Evolutionary conservation across 2,888 invertebrate species (phyloP), one percentile per base, ranked within the genome.

Genomic region (Synanthedon vespiformis): DNA sequence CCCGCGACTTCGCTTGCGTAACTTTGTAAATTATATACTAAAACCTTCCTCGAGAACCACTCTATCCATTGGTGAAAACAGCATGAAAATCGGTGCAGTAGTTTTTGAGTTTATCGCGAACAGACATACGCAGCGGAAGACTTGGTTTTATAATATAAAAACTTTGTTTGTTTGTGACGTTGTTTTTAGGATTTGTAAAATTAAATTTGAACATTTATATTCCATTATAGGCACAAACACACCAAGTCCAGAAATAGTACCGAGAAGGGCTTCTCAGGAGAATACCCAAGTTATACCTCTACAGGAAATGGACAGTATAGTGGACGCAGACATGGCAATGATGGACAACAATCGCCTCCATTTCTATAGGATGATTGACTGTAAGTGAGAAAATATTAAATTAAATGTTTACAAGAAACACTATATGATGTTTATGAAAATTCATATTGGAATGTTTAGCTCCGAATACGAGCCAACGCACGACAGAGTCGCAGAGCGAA

Each of bases 241-340:
- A 13, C 14, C 44, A n/a, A 44, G 6, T 8, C 27, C 49, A 13
- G 2, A 5, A 4, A 12, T 52, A 53, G 49, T 51, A 49, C 55
- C 27, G 47, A 56, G 59, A 18, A 66, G 67, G 54, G 57, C 55
- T 40, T 56, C 59, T 4, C 56, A 66, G 55, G 69, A 67, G 34
- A 68, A 56, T 48, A 57, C 72, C 34, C 63, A 72, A 44, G 74
- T 78, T 55, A 80, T 84, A 56, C 84, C 85, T 0, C 65, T 87
- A 44, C 84, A 83, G 60, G 86, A 87, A 62, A 85, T 87, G 83
- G 86, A 87, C 61, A 86, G 85, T 61, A 86, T 86, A 59, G 82
- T 85, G 41, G 86, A 87, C 56, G 85, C 86, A 0, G 84, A 86
- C 57, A 79, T 86, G 77, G 85, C 86, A 2, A 77, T 86, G 77